Evolutionary conservation across 2,888 invertebrate species (phyloP).

Genomic region (Portevinia maculata): DNA sequence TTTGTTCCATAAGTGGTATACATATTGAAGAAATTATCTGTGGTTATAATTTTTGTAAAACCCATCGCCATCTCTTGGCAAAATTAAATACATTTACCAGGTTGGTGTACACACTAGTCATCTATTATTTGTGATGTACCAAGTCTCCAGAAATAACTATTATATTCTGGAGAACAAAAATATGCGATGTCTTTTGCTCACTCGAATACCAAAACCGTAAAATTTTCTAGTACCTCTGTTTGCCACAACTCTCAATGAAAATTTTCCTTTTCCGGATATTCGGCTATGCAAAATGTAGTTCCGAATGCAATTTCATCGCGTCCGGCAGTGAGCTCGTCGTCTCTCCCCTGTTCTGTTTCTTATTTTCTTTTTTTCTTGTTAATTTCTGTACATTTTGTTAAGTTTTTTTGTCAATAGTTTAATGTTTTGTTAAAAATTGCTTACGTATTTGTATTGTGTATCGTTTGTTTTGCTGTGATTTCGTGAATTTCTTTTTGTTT

Average conservation of each 20-base stretch:
- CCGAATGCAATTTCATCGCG: constrained; percentile 52
- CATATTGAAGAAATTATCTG: no score
- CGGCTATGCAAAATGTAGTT: constrained; percentile 53
- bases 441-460: constrained; percentile 18
- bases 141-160: no score
- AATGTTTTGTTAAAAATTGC: constrained; percentile 26
- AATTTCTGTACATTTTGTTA: constrained; percentile 31
- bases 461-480: constrained; percentile 19
- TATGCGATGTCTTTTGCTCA: no score
- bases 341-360: constrained; percentile 18
- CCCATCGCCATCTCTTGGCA: no score
- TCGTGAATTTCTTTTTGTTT: not conserved
- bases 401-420: constrained; percentile 17
- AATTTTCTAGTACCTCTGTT: not conserved
- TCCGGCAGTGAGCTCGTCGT: constrained; percentile 50
- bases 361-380: constrained; percentile 16
- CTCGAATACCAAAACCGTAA: constrained; percentile 31
- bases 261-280: constrained; percentile 64
- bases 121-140: no score
- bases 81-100: no score
- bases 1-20: no score
- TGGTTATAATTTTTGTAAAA: no score
- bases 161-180: no score
- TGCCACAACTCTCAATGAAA: constrained; percentile 3
- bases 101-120: no score